phyloP scores from a whole-genome alignment of 2,113 vertebrate species.

The Podarcis raffonei region DNA sequence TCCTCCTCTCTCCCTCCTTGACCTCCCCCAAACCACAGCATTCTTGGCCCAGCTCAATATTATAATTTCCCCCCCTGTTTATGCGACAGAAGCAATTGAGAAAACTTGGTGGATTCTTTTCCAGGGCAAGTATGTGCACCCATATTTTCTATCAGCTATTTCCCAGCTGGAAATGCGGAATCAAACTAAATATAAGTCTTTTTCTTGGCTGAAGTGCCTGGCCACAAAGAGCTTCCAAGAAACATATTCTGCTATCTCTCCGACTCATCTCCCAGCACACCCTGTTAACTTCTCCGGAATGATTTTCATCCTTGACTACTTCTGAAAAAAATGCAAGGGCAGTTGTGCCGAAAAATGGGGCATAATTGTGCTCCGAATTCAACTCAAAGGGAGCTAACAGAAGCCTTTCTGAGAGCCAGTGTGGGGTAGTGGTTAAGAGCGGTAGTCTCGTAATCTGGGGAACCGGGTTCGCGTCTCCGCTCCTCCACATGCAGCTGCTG shows the following conservation, averaged over 20 bases:
- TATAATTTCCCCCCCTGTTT: slow-evolving; percentile 42
- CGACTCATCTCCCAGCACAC: background rate
- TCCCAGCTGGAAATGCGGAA: slow-evolving; percentile 30
- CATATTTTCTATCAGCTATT: background rate
- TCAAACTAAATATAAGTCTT: slow-evolving; percentile 45
- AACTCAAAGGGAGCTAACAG: slow-evolving; percentile 11
- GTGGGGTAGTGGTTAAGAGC: too few relatives aligned
- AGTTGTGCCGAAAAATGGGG: background rate
- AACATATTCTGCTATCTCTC: slow-evolving; percentile 34
- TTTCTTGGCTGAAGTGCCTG: slow-evolving; percentile 45
- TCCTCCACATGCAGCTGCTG: too few relatives aligned
- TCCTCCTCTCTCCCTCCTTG: background rate
- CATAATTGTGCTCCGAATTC: background rate
- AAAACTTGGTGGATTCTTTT: background rate
- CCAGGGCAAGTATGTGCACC: slow-evolving; percentile 8
- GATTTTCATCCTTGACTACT: background rate
- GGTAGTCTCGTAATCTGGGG: too few relatives aligned
- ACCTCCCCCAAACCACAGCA: background rate
- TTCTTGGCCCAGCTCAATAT: slow-evolving; percentile 55
- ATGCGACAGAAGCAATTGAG: background rate
- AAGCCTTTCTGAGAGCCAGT: too few relatives aligned
- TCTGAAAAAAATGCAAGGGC: background rate
- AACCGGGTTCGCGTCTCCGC: too few relatives aligned
- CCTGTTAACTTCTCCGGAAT: background rate
- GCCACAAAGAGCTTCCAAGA: background rate